A percentile compares a stretch with the other conserved stretches of the same genome.
phyloP scores from a whole-genome alignment of 2,113 vertebrate species.

The Dermatemys mawii region DNA sequence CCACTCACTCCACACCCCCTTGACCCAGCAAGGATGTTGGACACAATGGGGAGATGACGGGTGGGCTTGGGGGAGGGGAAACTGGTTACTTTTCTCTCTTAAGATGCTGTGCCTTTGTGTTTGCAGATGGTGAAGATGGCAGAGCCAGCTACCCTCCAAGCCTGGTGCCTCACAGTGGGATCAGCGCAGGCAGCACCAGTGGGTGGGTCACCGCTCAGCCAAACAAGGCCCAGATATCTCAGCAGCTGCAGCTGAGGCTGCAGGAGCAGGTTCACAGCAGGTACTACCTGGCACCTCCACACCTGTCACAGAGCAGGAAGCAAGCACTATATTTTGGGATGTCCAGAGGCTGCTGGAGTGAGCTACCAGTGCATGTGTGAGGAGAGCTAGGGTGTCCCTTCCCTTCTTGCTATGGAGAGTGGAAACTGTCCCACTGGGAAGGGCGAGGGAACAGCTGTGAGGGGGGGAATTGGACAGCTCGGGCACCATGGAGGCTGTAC shows the following conservation, averaged over 20 bases:
- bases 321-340: not conserved
- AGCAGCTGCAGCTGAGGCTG: conserved; percentile 81
- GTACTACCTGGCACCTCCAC: not conserved
- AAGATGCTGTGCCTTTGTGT: not conserved
- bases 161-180: not conserved
- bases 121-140: conserved; percentile 80
- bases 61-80: not conserved
- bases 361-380: not conserved
- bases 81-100: not conserved
- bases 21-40: not conserved
- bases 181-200: not conserved
- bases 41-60: not conserved
- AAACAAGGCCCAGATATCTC: not conserved
- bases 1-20: not conserved
- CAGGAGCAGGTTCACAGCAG: conserved; percentile 83
- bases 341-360: rapidly evolving
- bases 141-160: conserved; percentile 5
- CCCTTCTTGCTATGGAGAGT: not conserved
- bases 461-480: not conserved
- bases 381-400: not conserved
- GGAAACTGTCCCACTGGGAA: not conserved
- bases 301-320: not conserved
- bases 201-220: rapidly evolving
- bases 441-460: not conserved
- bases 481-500: not conserved